Base-by-base conservation (phyloP, 2,113 vertebrate genomes). In the Zingel zingel region DNA sequence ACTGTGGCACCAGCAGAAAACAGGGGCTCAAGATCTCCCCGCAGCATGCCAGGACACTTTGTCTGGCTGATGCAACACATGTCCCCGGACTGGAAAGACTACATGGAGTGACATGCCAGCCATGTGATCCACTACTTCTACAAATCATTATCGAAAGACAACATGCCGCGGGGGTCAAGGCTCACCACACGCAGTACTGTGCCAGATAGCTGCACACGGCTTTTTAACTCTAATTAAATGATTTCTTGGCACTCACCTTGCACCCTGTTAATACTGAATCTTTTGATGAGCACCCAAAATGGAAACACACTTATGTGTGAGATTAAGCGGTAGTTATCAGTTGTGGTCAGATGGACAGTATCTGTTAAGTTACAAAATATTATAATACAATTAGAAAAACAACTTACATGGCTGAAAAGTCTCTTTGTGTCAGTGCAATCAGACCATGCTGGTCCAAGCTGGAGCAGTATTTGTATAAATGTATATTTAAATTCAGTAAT, bases 1-100 rank as follows among this genome's bases (percentile, higher is more conserved):
- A 81, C 67, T 51, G 50, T 25, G 27, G 59, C 59, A 68, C 27
- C 45, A 51, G 39, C 21, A 50, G 50, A 21, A 74, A 74, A 77
- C 48, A 13, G 25, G 68, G 23, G 33, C 65, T 83, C 47, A 21
- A 64, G 23, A 74, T 76, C 59, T 76, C 69, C 71, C 63, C 23
- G 21, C 9, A 56, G 59, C 27, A 30, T 2, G 84, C 48, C 25
- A 8, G 43, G 56, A 67, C 16, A 48, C 53, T 43, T 57, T 19
- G 59, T 83, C 39, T 72, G 65, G 33, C 82, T 75, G 76, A 84
- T 59, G 75, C 53, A 86, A 82, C 57, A 65, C 27, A 7, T 53
- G 50, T 77, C 63, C 48, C 1, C 6, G 16, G 69, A 43, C 75
- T 82, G 85, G 67, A 85, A 83, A 88, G 66, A 51, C 47, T 30